phyloP scores from a whole-genome alignment of 2,113 vertebrate species.

The Pithys albifrons region DNA sequence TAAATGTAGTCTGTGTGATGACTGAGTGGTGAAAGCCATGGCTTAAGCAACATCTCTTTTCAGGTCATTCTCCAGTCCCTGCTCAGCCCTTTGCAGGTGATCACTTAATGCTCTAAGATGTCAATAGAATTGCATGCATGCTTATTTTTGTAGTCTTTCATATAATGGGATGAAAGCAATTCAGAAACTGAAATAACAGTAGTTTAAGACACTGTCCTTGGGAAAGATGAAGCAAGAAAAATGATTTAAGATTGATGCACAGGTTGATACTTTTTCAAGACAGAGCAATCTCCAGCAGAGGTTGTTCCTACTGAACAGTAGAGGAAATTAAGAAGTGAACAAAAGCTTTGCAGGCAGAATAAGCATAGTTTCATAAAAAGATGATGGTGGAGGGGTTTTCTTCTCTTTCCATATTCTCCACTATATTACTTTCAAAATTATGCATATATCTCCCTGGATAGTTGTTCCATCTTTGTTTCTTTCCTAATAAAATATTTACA shows the following conservation, averaged over 20 bases:
- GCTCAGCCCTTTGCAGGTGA: not conserved
- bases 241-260: not conserved
- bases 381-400: not conserved
- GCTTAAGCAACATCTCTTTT: not conserved
- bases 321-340: not conserved
- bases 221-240: not conserved
- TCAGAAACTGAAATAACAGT: not conserved
- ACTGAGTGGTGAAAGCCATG: not conserved
- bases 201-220: not conserved
- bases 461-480: not conserved
- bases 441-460: not conserved
- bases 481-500: constrained; percentile 18
- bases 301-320: not conserved
- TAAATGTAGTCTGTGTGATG: not conserved
- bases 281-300: not conserved
- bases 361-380: not conserved
- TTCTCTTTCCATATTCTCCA: not conserved
- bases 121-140: not conserved
- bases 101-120: not conserved
- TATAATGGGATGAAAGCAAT: not conserved
- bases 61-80: not conserved
- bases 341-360: not conserved
- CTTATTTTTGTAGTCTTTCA: not conserved
- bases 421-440: not conserved
- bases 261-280: not conserved